These are phyloP conservation scores for Musca vetustissima DNA, from an alignment of 1,140 invertebrate species.

Conservation along the genomic window DNA sequence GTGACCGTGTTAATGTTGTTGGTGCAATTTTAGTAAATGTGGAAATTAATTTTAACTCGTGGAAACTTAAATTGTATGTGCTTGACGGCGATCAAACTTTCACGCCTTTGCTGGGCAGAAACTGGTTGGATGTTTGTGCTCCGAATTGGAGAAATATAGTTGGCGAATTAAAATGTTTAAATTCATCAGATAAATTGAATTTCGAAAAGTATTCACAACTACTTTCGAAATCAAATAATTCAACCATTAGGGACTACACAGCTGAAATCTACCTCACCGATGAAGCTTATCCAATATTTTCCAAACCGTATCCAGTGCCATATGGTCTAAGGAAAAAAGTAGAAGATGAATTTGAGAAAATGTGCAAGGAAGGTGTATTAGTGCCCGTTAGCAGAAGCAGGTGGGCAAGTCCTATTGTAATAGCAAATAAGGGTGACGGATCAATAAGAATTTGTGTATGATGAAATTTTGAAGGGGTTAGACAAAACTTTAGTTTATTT, in stretches of 20 bases:
- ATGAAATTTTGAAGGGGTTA: conserved; percentile 26
- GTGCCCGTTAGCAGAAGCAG: neutral
- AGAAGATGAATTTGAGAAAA: neutral
- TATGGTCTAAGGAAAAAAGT: neutral
- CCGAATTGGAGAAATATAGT: too few species aligned
- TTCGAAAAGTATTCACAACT: conserved; percentile 9
- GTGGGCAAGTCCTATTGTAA: conserved; percentile 5
- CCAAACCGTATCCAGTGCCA: neutral
- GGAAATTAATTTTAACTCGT: neutral
- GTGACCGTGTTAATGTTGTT: conserved; percentile 3
- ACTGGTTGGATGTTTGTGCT: neutral
- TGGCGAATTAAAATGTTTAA: too few species aligned
- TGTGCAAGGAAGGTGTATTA: neutral
- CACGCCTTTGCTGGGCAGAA: neutral
- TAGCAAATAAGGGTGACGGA: conserved; percentile 11
- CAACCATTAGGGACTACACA: neutral
- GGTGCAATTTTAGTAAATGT: neutral
- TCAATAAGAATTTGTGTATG: conserved; percentile 7
- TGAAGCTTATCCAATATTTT: conserved; percentile 6
- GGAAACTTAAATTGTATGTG: neutral
- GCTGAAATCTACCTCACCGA: neutral
- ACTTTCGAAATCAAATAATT: neutral
- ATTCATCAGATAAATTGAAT: neutral
- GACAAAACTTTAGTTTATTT: neutral
- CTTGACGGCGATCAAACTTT: neutral